Conservation (phyloP, 2,113 vertebrate genomes). For the Forbesichthys agassizii region DNA sequence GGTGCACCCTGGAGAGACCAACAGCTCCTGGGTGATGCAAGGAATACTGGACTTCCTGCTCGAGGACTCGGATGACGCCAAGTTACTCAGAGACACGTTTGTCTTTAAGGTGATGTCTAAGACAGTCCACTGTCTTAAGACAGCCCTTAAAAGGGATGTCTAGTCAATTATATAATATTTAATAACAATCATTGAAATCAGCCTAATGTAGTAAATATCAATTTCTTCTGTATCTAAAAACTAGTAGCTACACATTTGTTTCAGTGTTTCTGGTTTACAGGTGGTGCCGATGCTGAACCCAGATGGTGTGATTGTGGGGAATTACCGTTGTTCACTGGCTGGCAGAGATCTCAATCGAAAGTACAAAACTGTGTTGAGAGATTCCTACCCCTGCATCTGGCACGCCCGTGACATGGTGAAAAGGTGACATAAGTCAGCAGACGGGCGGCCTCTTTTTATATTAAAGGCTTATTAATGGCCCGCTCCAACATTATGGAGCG, state of each 20-base stretch:
- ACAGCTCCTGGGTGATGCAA: slow-evolving; percentile 89
- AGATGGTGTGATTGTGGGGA: slow-evolving; percentile 91
- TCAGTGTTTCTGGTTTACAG: slow-evolving; percentile 42
- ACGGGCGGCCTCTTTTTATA: neutral
- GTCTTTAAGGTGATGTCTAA: slow-evolving; percentile 80
- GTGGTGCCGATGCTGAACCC: slow-evolving; percentile 95
- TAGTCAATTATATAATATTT: too few species aligned
- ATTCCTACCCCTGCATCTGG: slow-evolving; percentile 86
- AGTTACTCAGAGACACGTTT: slow-evolving; percentile 84
- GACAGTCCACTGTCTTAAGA: too few species aligned
- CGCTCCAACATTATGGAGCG: too few species aligned
- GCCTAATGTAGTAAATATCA: too few species aligned
- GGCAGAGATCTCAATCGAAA: slow-evolving; percentile 89
- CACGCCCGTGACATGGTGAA: slow-evolving; percentile 86
- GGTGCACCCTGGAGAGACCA: slow-evolving; percentile 88
- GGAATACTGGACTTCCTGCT: slow-evolving; percentile 90
- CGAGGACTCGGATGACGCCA: slow-evolving; percentile 79
- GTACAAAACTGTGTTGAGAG: slow-evolving; percentile 75
- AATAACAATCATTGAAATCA: too few species aligned
- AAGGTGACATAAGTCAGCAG: slow-evolving; percentile 74
- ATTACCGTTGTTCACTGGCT: slow-evolving; percentile 88
- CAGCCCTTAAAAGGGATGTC: too few species aligned
- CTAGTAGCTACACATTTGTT: neutral
- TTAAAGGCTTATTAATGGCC: neutral
- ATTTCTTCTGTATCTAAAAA: neutral